These are phyloP conservation scores for Apamea crenata DNA, from an alignment of 2,888 invertebrate genomes.

Conservation along the genomic window DNA sequence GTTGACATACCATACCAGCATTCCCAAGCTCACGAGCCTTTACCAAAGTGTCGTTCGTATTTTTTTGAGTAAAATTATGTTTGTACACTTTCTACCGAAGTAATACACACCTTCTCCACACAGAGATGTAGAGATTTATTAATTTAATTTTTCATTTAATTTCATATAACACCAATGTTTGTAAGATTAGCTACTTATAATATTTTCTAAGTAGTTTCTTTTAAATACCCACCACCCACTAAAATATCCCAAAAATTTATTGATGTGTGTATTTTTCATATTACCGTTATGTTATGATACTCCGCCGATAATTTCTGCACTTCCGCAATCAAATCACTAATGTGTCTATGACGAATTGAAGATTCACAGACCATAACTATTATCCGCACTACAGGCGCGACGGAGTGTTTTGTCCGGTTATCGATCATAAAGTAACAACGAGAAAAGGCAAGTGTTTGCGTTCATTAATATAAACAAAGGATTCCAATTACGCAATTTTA, in stretches of 20 bases:
- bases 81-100: not conserved
- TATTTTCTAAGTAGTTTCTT: too few species aligned
- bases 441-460: not conserved
- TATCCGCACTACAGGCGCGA: not conserved
- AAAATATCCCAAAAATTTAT: too few species aligned
- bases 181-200: too few species aligned
- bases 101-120: not conserved
- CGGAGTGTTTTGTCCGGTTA: not conserved
- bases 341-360: not conserved
- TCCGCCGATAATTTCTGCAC: not conserved
- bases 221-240: too few species aligned
- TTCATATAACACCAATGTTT: too few species aligned
- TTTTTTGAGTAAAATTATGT: not conserved
- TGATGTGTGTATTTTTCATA: not conserved
- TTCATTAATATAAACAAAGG: not conserved
- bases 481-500: not conserved
- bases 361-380: not conserved
- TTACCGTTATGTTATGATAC: not conserved
- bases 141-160: too few species aligned
- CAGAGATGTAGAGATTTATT: too few species aligned
- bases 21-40: not conserved
- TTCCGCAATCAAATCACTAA: not conserved
- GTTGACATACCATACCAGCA: not conserved
- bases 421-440: not conserved
- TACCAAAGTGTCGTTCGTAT: not conserved